These are phyloP conservation scores for Cephus pulcher DNA, from an alignment of 2,888 invertebrate genomes.

Conservation along the genomic window DNA sequence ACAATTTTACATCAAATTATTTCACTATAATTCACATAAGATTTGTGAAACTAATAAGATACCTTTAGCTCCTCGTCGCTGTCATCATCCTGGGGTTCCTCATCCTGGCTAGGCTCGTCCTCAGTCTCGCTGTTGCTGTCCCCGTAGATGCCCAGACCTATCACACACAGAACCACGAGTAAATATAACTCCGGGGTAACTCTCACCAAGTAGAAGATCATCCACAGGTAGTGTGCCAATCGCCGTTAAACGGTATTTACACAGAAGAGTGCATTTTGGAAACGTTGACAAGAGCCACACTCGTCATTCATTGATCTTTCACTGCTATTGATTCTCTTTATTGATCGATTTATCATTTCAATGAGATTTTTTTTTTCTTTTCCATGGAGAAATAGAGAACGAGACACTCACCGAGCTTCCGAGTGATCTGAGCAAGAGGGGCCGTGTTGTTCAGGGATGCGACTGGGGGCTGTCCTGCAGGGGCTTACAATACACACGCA, in stretches of 20 bases:
- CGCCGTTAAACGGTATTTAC: not conserved
- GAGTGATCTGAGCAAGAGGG: constrained; percentile 91
- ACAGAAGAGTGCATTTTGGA: not conserved
- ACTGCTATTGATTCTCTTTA: not conserved
- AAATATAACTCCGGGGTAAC: constrained; percentile 1
- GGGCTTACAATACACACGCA: constrained; percentile 65
- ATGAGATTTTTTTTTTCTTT: not conserved
- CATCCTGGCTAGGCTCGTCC: constrained; percentile 67
- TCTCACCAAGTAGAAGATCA: not conserved
- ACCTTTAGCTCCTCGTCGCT: constrained; percentile 84
- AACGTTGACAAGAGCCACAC: not conserved
- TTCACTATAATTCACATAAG: not conserved
- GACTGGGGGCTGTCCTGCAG: constrained; percentile 72
- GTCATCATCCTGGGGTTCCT: constrained; percentile 65
- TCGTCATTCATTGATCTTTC: not conserved
- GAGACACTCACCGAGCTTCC: constrained; percentile 87
- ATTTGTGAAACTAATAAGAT: constrained; percentile 24
- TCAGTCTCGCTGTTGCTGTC: constrained; percentile 74
- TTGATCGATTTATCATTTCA: not conserved
- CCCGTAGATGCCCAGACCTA: constrained; percentile 88
- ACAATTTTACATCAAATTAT: constrained; percentile 5
- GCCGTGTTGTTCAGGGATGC: constrained; percentile 83
- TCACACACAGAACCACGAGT: constrained; percentile 52
- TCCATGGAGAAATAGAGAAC: constrained; percentile 19
- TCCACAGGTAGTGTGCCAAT: constrained; percentile 1